phyloP scores from a whole-genome alignment of 2,888 invertebrate species.

The Coremacera marginata region DNA sequence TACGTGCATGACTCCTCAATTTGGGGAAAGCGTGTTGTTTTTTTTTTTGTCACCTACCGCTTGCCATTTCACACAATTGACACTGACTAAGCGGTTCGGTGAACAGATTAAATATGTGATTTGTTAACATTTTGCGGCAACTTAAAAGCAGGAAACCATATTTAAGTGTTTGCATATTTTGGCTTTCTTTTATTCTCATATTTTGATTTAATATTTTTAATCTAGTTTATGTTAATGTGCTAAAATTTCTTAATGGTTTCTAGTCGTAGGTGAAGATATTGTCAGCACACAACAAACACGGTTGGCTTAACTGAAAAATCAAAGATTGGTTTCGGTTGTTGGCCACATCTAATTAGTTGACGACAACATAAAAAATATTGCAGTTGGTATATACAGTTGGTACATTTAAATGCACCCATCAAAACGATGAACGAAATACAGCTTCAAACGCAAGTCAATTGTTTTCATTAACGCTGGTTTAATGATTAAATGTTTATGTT shows the following conservation, averaged over 20 bases:
- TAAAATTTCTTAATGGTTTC: no score
- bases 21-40: not conserved
- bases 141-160: no score
- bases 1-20: not conserved
- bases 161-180: no score
- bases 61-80: conserved; percentile 11
- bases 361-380: not conserved
- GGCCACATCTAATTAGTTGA: conserved; percentile 7
- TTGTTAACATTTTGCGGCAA: not conserved
- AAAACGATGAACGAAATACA: not conserved
- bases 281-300: not conserved
- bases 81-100: conserved; percentile 1
- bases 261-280: not conserved
- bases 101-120: not conserved
- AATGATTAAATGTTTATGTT: not conserved
- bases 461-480: not conserved
- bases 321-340: not conserved
- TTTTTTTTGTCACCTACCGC: not conserved
- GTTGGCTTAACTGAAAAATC: not conserved
- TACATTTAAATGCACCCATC: not conserved
- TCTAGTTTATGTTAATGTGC: no score
- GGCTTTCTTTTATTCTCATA: not conserved
- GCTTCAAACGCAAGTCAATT: not conserved
- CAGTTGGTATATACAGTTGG: no score
- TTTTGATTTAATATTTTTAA: not conserved